Percentiles rank a stretch among this genome's conserved stretches.
phyloP scores from a whole-genome alignment of 92 coral and sea anemone species.

The Bergia sp. region DNA sequence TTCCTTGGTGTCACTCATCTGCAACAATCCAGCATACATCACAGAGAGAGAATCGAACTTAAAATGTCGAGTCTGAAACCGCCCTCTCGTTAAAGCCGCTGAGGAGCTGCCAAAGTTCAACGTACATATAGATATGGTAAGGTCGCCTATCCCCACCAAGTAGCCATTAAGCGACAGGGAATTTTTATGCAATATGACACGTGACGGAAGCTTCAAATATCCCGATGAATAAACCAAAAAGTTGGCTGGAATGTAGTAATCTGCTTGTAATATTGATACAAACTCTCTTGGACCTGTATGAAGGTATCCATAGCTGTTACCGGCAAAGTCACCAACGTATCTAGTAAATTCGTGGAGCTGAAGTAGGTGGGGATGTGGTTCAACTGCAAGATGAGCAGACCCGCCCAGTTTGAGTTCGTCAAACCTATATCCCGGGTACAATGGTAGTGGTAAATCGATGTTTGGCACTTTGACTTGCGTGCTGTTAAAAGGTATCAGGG shows the following conservation, averaged over 20 bases:
- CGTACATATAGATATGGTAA: conserved; percentile 58
- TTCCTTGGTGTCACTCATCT: conserved; percentile 45
- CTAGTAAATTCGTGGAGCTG: conserved; percentile 48
- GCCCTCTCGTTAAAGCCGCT: conserved; percentile 50
- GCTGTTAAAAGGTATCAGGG: conserved; percentile 26
- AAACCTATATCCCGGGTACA: conserved; percentile 47
- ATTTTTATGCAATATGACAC: conserved; percentile 57
- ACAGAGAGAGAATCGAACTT: conserved; percentile 55
- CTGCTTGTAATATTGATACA: conserved; percentile 39
- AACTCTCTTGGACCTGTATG: conserved; percentile 68
- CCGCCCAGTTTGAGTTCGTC: conserved; percentile 64
- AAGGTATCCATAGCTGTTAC: conserved; percentile 58
- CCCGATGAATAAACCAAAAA: conserved; percentile 61
- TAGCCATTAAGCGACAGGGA: conserved; percentile 59
- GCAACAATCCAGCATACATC: conserved; percentile 59
- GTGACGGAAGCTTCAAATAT: conserved; percentile 57
- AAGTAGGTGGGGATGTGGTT: conserved; percentile 42
- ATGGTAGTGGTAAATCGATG: conserved; percentile 21
- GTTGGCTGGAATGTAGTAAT: conserved; percentile 58
- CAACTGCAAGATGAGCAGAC: conserved; percentile 63
- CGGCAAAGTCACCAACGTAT: conserved; percentile 50
- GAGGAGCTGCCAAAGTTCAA: conserved; percentile 56
- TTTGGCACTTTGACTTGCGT: conserved; percentile 30
- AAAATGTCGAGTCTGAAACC: conserved; percentile 47
- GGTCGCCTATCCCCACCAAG: conserved; percentile 55